A percentile compares a stretch with the other conserved stretches of the same genome.
These are phyloP conservation scores for Peromyscus eremicus DNA, from an alignment of 2,797 vertebrate genomes.

Conservation along the genomic window DNA sequence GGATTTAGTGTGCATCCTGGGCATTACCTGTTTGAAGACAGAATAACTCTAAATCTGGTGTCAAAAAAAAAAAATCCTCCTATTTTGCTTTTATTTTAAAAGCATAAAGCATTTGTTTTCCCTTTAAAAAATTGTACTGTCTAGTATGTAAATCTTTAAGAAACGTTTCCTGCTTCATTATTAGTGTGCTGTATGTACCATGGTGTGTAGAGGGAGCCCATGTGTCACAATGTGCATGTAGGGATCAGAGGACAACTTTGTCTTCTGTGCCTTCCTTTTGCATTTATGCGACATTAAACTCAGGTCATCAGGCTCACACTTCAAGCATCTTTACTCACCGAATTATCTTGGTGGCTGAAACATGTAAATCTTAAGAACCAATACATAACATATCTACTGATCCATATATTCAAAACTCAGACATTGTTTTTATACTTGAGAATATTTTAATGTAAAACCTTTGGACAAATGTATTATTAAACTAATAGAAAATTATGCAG, in stretches of 20 bases:
- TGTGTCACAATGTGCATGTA: background rate
- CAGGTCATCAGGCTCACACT: background rate
- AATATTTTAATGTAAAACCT: conserved; percentile 32
- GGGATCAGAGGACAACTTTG: background rate
- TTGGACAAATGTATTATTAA: background rate
- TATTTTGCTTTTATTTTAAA: background rate
- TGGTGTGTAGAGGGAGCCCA: background rate
- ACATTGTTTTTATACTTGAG: conserved; percentile 27
- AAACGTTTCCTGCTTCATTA: background rate
- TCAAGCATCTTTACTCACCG: background rate
- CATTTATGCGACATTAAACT: background rate
- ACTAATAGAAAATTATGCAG: background rate
- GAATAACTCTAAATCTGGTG: conserved; percentile 9
- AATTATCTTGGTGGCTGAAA: background rate
- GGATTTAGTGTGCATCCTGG: background rate
- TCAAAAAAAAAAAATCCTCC: background rate
- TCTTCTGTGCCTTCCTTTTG: background rate
- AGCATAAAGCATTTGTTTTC: background rate
- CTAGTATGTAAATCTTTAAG: background rate
- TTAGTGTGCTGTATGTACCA: background rate
- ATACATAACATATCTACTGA: background rate
- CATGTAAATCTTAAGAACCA: background rate
- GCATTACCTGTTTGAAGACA: background rate
- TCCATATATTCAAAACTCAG: background rate
- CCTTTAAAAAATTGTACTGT: background rate